Conservation (phyloP, 2,888 invertebrate genomes). For the Ctenicera cuprea region DNA sequence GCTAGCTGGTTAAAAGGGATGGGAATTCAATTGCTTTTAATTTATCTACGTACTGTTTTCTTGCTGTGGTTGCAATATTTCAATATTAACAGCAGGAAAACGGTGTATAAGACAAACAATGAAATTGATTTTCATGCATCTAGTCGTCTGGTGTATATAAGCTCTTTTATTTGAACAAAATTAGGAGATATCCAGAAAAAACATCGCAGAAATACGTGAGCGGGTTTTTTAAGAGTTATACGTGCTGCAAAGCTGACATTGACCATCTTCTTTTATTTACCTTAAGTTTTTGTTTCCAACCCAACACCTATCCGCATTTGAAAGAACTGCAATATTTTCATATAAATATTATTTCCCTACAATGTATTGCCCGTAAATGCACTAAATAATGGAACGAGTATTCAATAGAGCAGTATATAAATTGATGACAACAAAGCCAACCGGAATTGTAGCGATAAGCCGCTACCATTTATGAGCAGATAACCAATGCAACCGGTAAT, state of each 20-base stretch:
- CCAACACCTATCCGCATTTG: background rate
- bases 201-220: conserved; percentile 25
- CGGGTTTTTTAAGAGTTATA: conserved; percentile 17
- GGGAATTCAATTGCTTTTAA: too few species aligned
- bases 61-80: too few species aligned
- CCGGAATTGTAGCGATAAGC: conserved; percentile 26
- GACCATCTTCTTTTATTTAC: conserved; percentile 24
- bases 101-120: background rate
- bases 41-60: too few species aligned
- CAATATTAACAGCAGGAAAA: too few species aligned
- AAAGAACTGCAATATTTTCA: background rate
- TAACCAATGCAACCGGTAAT: conserved; percentile 35
- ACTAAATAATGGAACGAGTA: too few species aligned
- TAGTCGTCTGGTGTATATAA: conserved; percentile 14
- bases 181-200: conserved; percentile 31
- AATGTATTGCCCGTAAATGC: too few species aligned
- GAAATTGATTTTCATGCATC: conserved; percentile 15
- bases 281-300: background rate
- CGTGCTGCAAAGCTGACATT: conserved; percentile 26
- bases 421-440: conserved; percentile 22
- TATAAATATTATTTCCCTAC: background rate
- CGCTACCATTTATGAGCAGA: conserved; percentile 21
- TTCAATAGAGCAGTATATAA: too few species aligned
- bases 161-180: conserved; percentile 29
- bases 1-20: background rate